A percentile compares a stretch with the other conserved stretches of the same genome.
These are phyloP conservation scores for Gobiocypris rarus DNA, from an alignment of 2,113 vertebrate species.

Conservation along the genomic window DNA sequence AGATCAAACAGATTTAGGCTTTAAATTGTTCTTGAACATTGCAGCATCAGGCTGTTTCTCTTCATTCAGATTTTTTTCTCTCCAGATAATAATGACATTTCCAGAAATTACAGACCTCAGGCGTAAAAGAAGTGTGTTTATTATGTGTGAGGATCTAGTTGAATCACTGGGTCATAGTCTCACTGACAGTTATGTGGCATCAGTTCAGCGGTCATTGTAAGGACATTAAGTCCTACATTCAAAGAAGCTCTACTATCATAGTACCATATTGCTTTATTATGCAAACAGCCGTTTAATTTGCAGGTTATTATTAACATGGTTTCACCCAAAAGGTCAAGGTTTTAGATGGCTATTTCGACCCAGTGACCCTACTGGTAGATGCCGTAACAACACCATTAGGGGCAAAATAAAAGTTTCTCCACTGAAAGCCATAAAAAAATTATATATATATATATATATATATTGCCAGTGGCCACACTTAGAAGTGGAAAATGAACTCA, in stretches of 20 bases:
- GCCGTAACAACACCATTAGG: not conserved
- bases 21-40: not conserved
- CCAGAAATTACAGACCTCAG: constrained; percentile 2
- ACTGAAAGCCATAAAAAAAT: no score
- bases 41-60: not conserved
- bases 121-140: constrained; percentile 8
- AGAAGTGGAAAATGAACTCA: no score
- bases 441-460: no score
- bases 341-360: not conserved
- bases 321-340: not conserved
- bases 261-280: not conserved
- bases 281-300: not conserved
- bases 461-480: no score
- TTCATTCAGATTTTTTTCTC: not conserved
- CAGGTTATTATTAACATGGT: not conserved
- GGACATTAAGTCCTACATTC: constrained; percentile 1
- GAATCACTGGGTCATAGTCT: constrained; percentile 4
- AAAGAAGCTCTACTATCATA: not conserved
- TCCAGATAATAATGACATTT: not conserved
- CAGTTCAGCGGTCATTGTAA: constrained; percentile 11
- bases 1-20: not conserved
- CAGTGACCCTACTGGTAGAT: not conserved
- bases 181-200: constrained; percentile 14
- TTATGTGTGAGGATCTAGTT: constrained; percentile 18
- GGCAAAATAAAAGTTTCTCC: not conserved